These are phyloP conservation scores for Athene noctua DNA, from an alignment of 2,113 vertebrate species.

Conservation along the genomic window DNA sequence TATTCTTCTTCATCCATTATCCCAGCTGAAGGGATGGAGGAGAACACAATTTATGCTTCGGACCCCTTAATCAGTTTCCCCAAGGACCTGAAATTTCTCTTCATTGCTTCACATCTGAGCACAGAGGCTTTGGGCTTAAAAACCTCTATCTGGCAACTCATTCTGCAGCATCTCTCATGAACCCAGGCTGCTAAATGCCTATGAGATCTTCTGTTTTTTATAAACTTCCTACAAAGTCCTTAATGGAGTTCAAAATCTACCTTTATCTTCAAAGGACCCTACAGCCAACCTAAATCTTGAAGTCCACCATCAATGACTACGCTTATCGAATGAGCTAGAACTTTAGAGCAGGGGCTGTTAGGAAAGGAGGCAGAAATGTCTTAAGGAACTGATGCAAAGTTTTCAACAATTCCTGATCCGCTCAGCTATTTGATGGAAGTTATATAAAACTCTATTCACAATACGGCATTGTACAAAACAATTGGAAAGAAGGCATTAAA, in stretches of 20 bases:
- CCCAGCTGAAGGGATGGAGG: no score
- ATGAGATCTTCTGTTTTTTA: background rate
- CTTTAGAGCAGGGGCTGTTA: background rate
- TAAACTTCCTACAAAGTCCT: background rate
- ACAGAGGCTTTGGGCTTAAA: background rate
- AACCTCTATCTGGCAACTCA: background rate
- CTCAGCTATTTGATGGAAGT: background rate
- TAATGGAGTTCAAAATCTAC: background rate
- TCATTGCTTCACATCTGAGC: background rate
- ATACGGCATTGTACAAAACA: background rate
- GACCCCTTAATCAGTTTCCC: no score
- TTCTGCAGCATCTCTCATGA: background rate
- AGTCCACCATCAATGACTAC: background rate
- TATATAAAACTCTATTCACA: background rate
- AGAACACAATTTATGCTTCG: no score
- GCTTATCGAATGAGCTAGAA: background rate
- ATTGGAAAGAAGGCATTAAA: background rate
- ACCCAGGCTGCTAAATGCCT: background rate
- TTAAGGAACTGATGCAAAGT: background rate
- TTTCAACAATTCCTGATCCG: background rate
- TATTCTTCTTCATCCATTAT: no score
- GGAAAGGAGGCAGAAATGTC: background rate
- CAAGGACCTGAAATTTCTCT: no score
- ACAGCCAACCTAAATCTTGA: background rate
- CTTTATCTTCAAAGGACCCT: background rate